These are phyloP conservation scores for Trissonchulus sp. DNA, from an alignment of 2,888 invertebrate genomes.

Conservation along the genomic window DNA sequence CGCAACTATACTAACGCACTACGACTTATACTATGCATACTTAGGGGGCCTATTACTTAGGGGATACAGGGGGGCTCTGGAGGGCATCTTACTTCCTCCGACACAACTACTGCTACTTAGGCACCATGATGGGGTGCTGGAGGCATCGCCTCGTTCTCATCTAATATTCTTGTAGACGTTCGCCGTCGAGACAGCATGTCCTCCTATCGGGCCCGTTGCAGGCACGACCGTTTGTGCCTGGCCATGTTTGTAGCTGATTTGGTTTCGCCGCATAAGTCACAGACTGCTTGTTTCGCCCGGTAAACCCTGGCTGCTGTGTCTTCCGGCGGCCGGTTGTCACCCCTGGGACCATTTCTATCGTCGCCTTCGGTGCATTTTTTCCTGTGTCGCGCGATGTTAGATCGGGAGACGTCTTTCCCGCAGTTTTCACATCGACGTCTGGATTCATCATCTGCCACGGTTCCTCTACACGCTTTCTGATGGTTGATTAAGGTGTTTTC, in stretches of 20 bases:
- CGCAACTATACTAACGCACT: too few species aligned
- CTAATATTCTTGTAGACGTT: too few species aligned
- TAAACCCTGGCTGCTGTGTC: neutral
- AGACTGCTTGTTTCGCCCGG: too few species aligned
- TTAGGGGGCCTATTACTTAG: too few species aligned
- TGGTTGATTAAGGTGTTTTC: slow-evolving; percentile 8
- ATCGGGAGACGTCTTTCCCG: neutral
- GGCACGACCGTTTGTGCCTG: slow-evolving; percentile 7
- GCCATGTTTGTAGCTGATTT: slow-evolving; percentile 7
- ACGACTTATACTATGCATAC: too few species aligned
- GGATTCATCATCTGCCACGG: neutral
- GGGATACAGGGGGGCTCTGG: too few species aligned
- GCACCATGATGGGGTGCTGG: too few species aligned
- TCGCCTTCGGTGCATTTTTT: slow-evolving; percentile 1
- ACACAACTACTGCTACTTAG: too few species aligned
- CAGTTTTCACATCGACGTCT: neutral
- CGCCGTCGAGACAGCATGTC: too few species aligned
- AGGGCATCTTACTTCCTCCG: too few species aligned
- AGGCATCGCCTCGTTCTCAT: too few species aligned
- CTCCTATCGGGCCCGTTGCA: too few species aligned
- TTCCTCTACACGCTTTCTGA: slow-evolving; percentile 10
- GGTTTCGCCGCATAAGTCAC: neutral
- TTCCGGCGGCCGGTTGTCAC: neutral
- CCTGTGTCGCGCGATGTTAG: neutral
- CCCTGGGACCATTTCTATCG: neutral